Percentiles rank a stretch among this genome's conserved stretches.
phyloP scores from a whole-genome alignment of 2,113 vertebrate species.

The Crypturellus undulatus region DNA sequence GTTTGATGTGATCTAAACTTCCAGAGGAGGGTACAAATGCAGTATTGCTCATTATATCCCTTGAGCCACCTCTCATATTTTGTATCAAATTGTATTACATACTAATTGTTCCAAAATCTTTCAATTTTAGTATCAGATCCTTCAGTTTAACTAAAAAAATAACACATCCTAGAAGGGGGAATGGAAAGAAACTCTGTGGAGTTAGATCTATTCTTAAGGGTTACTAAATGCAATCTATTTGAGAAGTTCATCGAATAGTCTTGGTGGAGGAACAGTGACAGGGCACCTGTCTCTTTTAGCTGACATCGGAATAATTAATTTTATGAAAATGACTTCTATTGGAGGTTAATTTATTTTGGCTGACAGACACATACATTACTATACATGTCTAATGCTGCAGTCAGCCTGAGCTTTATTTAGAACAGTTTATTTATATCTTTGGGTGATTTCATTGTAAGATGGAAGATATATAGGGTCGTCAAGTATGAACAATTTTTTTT shows the following conservation, averaged over 20 bases:
- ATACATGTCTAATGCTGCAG: constrained; percentile 61
- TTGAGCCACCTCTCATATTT: not conserved
- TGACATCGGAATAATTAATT: constrained; percentile 76
- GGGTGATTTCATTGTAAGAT: constrained; percentile 74
- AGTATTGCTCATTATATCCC: not conserved
- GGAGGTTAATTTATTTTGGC: constrained; percentile 78
- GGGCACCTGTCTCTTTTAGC: constrained; percentile 63
- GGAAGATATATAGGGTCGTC: not conserved
- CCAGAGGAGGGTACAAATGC: not conserved
- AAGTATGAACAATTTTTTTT: not conserved
- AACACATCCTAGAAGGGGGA: not conserved
- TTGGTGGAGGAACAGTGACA: not conserved
- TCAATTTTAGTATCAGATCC: not conserved
- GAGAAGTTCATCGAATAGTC: constrained; percentile 9
- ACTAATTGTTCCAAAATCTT: not conserved
- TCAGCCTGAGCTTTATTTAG: constrained; percentile 77
- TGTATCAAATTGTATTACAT: not conserved
- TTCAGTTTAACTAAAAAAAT: constrained; percentile 15
- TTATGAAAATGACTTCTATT: constrained; percentile 69
- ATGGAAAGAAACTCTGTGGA: not conserved
- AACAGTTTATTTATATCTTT: constrained; percentile 78
- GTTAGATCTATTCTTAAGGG: not conserved
- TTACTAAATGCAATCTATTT: not conserved
- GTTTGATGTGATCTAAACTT: not conserved
- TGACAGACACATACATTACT: constrained; percentile 72